A percentile compares a stretch with the other conserved stretches of the same genome.
These are phyloP conservation scores for Myiagra hebetior DNA, from an alignment of 2,113 vertebrate species.

Conservation along the genomic window DNA sequence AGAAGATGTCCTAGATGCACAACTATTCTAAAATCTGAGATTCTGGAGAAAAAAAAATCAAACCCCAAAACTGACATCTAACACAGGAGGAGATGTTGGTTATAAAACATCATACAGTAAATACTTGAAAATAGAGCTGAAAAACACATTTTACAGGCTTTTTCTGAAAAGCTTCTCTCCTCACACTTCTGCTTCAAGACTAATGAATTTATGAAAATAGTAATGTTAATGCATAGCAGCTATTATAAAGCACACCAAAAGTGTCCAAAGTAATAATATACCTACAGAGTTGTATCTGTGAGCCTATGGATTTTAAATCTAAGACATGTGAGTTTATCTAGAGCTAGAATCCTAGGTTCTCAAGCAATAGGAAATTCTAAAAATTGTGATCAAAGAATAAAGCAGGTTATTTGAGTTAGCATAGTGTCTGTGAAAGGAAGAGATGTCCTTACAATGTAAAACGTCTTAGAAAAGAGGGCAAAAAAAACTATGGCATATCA, in stretches of 20 bases:
- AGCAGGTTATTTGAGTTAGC: neutral
- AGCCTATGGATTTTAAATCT: neutral
- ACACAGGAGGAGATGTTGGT: neutral
- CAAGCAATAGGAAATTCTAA: neutral
- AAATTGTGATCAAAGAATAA: neutral
- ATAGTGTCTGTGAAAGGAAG: neutral
- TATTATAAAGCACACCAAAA: neutral
- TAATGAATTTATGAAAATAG: neutral
- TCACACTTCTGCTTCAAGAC: neutral
- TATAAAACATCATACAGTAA: neutral
- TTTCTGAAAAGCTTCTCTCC: neutral
- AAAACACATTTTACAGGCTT: neutral
- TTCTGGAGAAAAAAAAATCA: neutral
- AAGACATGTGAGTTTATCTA: neutral
- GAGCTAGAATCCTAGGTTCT: neutral
- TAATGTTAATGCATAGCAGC: neutral
- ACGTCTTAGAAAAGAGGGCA: neutral
- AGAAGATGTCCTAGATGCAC: neutral
- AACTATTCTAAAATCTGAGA: neutral
- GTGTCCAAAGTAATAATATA: neutral
- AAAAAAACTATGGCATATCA: neutral
- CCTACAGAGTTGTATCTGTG: neutral
- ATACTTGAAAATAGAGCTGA: neutral
- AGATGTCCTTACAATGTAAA: neutral
- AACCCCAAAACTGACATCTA: neutral